Percentiles rank a stretch among this genome's conserved stretches.
These are phyloP conservation scores for Rhorus exstirpatorius DNA, from an alignment of 2,888 invertebrate species.

Conservation along the genomic window DNA sequence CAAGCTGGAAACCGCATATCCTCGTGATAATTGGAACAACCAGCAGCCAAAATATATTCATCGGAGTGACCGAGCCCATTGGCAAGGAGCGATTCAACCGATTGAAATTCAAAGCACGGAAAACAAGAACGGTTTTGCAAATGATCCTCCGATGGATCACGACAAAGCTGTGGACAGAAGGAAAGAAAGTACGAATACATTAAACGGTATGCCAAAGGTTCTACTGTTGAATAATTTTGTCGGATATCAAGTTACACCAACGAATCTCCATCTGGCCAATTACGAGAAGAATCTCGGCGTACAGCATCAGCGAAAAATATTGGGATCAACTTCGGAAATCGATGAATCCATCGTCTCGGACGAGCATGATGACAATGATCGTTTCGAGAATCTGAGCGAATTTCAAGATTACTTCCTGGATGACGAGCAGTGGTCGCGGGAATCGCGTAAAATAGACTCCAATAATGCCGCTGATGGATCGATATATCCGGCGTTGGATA, in stretches of 20 bases:
- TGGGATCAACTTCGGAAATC: constrained; percentile 11
- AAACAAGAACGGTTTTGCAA: constrained; percentile 10
- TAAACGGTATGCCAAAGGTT: constrained; percentile 15
- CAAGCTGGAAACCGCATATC: constrained; percentile 16
- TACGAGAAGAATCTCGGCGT: not conserved
- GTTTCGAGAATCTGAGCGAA: constrained; percentile 72
- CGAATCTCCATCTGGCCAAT: constrained; percentile 18
- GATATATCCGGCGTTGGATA: constrained; percentile 59
- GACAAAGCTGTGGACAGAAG: constrained; percentile 36
- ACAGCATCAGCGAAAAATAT: constrained; percentile 1
- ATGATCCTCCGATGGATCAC: constrained; percentile 32
- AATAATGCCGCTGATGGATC: constrained; percentile 40
- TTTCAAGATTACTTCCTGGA: constrained; percentile 59
- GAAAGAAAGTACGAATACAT: constrained; percentile 29
- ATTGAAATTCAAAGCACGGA: constrained; percentile 36
- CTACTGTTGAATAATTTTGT: constrained; percentile 62
- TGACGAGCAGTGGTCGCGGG: constrained; percentile 62
- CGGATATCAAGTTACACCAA: constrained; percentile 70
- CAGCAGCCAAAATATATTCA: constrained; percentile 9
- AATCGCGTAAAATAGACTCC: constrained; percentile 44
- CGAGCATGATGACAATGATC: constrained; percentile 50
- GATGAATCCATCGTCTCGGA: constrained; percentile 12
- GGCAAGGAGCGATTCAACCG: constrained; percentile 15
- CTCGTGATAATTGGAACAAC: constrained; percentile 38
- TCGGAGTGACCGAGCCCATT: constrained; percentile 8